Conservation (phyloP, 2,888 invertebrate species). For the Aricia artaxerxes region DNA sequence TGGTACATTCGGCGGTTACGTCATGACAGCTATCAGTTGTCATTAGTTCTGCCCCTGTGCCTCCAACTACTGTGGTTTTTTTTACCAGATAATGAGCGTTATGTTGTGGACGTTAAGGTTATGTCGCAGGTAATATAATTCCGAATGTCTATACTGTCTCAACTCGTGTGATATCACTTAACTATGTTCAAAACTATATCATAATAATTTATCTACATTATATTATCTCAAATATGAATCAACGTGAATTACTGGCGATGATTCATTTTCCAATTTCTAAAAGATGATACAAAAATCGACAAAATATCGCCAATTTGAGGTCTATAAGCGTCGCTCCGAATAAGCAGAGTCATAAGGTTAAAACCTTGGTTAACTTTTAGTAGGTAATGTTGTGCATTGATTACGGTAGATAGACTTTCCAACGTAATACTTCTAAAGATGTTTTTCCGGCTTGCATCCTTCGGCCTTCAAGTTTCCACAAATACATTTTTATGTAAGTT, state of each 20-base stretch:
- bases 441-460: too few species aligned
- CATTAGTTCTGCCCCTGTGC: conserved; percentile 5
- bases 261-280: not conserved
- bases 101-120: not conserved
- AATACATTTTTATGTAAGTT: too few species aligned
- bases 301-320: too few species aligned
- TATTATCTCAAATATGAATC: not conserved
- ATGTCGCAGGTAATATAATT: not conserved
- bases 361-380: too few species aligned
- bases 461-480: too few species aligned
- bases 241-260: not conserved
- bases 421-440: too few species aligned
- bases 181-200: not conserved
- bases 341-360: too few species aligned
- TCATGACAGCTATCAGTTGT: not conserved
- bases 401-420: too few species aligned
- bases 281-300: too few species aligned
- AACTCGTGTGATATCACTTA: not conserved
- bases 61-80: not conserved
- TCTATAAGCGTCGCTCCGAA: not conserved
- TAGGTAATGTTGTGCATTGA: too few species aligned
- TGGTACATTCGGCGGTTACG: not conserved
- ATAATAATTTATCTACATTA: not conserved
- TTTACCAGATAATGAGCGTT: not conserved
- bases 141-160: not conserved